These are phyloP conservation scores for Acanthurus leucopareius DNA, from an alignment of 2,797 vertebrate species.

Conservation along the genomic window DNA sequence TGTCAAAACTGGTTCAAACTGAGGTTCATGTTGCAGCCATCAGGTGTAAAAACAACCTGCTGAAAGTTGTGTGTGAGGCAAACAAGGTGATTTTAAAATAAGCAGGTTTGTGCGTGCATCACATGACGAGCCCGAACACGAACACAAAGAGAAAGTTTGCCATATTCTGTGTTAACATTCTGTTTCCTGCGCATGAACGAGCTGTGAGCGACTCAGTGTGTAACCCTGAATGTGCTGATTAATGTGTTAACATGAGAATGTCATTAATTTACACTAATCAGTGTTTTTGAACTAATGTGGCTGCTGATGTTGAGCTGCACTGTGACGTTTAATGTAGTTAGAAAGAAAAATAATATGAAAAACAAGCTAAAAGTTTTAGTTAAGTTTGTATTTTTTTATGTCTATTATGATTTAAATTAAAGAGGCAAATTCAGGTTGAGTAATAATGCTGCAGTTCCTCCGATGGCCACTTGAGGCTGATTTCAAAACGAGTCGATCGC, in stretches of 20 bases:
- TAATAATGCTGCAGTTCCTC: too few species aligned
- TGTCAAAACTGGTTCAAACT: neutral
- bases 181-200: slow-evolving; percentile 18
- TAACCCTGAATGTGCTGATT: slow-evolving; percentile 34
- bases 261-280: slow-evolving; percentile 31
- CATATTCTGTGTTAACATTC: too few species aligned
- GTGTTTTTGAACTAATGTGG: slow-evolving; percentile 40
- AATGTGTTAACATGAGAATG: slow-evolving; percentile 44
- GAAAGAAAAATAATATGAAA: neutral
- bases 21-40: neutral
- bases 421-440: too few species aligned
- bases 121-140: neutral
- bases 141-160: slow-evolving; percentile 15
- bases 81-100: too few species aligned
- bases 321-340: slow-evolving; percentile 18
- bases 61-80: neutral
- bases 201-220: slow-evolving; percentile 39
- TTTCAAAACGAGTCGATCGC: too few species aligned
- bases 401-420: too few species aligned
- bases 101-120: too few species aligned
- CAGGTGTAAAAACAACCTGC: neutral
- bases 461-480: too few species aligned
- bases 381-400: too few species aligned
- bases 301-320: slow-evolving; percentile 16
- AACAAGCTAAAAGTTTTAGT: too few species aligned